Conservation (phyloP, 92 coral and sea anemone genomes). For the Chrysogorgia sp. region DNA sequence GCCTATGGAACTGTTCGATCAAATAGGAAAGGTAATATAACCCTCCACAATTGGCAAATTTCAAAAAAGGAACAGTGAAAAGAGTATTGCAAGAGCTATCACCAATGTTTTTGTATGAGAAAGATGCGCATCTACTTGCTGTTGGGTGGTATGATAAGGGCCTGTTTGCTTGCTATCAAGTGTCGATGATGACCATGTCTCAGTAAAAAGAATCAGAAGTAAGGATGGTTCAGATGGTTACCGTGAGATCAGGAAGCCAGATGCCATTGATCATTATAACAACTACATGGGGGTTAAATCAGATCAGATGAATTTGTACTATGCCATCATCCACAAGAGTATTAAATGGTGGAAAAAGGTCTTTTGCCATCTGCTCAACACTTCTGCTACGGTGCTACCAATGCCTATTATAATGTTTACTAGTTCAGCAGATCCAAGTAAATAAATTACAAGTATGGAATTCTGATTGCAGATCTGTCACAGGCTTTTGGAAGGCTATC, state of each 20-base stretch:
- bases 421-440: background rate
- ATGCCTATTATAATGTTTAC: conserved; percentile 69
- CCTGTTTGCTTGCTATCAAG: conserved; percentile 53
- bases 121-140: conserved; percentile 55
- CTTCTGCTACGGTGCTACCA: conserved; percentile 71
- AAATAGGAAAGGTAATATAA: conserved; percentile 48
- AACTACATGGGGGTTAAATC: conserved; percentile 59
- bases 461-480: conserved; percentile 44
- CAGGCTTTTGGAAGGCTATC: conserved; percentile 41
- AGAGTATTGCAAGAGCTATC: conserved; percentile 30
- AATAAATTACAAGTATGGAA: background rate
- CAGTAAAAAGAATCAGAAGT: conserved; percentile 63
- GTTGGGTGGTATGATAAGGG: conserved; percentile 76
- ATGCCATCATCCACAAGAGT: conserved; percentile 63
- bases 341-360: conserved; percentile 70
- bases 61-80: conserved; percentile 38
- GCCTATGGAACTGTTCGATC: conserved; percentile 69
- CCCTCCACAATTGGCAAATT: conserved; percentile 55
- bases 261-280: conserved; percentile 58
- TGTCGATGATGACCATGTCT: conserved; percentile 48
- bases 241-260: conserved; percentile 58
- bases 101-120: conserved; percentile 67
- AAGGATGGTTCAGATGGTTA: conserved; percentile 32
- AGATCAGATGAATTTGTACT: conserved; percentile 62
- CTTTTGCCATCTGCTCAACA: conserved; percentile 57